phyloP scores from a whole-genome alignment of 2,113 vertebrate genomes.

The Dasyornis broadbenti region DNA sequence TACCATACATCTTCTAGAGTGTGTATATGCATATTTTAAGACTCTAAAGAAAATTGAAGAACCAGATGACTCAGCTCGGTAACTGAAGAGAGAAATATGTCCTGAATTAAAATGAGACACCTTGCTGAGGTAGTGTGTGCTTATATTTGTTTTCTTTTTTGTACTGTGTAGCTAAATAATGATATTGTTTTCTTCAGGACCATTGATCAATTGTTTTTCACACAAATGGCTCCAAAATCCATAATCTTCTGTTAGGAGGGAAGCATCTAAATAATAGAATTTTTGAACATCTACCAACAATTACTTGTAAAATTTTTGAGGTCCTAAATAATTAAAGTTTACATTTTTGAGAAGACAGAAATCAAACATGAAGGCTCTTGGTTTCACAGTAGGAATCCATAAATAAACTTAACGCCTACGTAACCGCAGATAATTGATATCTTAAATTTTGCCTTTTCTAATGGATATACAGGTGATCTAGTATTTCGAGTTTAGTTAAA shows the following conservation, averaged over 20 bases:
- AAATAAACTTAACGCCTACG: neutral
- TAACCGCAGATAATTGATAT: neutral
- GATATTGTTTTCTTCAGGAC: neutral
- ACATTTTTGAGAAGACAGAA: neutral
- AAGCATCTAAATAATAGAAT: neutral
- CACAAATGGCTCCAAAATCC: neutral
- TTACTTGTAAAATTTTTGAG: neutral
- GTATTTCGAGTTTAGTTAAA: neutral
- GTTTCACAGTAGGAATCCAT: neutral
- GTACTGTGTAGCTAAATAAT: neutral
- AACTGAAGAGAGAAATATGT: neutral
- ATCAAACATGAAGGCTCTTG: neutral
- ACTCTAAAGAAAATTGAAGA: neutral
- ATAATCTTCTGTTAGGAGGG: neutral
- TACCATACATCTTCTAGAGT: neutral
- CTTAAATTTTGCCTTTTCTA: neutral
- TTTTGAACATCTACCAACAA: neutral
- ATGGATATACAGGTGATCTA: neutral
- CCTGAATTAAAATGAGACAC: neutral
- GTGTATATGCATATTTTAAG: neutral
- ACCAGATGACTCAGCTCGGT: neutral
- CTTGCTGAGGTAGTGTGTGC: neutral
- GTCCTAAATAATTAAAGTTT: neutral
- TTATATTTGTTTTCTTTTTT: neutral
- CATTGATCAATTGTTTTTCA: neutral